Base-by-base conservation (phyloP, 2,113 vertebrate species). In the Phrynosoma platyrhinos region DNA sequence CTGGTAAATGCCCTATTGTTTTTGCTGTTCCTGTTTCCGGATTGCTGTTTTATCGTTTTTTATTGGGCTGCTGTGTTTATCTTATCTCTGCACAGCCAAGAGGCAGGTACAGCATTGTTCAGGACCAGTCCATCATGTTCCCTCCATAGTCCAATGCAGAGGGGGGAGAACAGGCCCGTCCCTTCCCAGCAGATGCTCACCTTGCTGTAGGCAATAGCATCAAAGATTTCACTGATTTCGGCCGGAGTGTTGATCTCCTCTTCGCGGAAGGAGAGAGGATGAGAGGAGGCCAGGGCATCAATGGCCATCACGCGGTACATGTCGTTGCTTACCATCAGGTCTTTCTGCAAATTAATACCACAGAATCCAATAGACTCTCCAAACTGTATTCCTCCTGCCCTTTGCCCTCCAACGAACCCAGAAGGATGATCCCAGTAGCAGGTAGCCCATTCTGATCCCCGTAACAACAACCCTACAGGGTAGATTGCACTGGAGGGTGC, bases 161-260 rank as follows among this genome's bases (percentile, higher is more conserved):
- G 4, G 9, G 69, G 9, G 18, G 47, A 47, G 47, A 47, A 7
- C 47, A 47, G 47, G 47, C 7, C 47, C 47, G 5, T 47, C 47
- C 47, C 47, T 47, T 6, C 47, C 23, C 1, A 1, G 62, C 36
- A 14, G 2, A 20, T 52, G 13, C 76, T 77, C 90, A 98, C 99
- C 98, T 99, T 99, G 97, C 96, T 99, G 95, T 99, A 99, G 85
- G 98, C 94, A 4, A 99, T 99, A 92, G 92, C 88, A 92, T 98
- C 97, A 0, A 99, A 99, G 94, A 98, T 95, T 93, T 98, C 98
- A 0, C 95, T 98, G 96, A 99, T 99, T 95, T 99, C 93, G 1
- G 97, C 94, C 0, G 98, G 97, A 0, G 95, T 96, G 62, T 97
- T 97, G 95, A 99, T 93, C 92, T 99, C 98, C 0, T 95, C 89